Evolutionary conservation across 2,888 invertebrate species (phyloP), one percentile per base, ranked within the genome.

Genomic region (Megastigmus dorsalis): DNA sequence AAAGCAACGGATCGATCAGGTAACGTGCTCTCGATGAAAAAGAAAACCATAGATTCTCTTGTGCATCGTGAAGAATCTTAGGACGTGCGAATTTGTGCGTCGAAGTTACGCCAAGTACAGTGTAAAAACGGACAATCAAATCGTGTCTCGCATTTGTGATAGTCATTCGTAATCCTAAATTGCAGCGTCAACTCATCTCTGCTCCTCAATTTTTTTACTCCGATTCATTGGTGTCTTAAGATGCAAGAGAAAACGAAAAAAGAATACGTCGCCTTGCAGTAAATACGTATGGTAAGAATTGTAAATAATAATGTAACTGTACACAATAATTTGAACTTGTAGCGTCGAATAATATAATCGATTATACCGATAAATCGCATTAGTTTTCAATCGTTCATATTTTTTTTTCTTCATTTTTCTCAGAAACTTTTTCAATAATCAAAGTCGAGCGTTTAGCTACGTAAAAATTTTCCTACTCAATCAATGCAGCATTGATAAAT

Each of bases 221-320:
- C 36, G 30, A 67, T 36, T 45, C 48, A 28, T 65, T 30, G 28
- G 23, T 62, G 52, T 45, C 45, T 65, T 36, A 10, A n/a, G 38
- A 67, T 71, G 33, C 38, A 18, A 57, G 36, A 71, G 36, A 73
- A 60, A 20, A 67, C 23, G 1, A n/a, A 63, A 45, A 43, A 60
- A 48, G 18, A 57, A 63, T 20, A 50, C 28, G 57, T 68, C 15
- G 59, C 59, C 26, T 70, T 59, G n/a, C 57, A 65, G 23, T 45
- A 38, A 70, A 66, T 50, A 71, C 52, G 28, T 63, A 55, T 62
- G 60, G 36, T 67, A 63, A 71, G 66, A 75, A 71, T 71, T 75
- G 75, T 75, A 75, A 71, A 75, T 13, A 75, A 71, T 71, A 63
- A 75, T 67, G n/a, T n/a, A n/a, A 71, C 75, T 75, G 75, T 75